These are phyloP conservation scores for Philotrypesis tridentata DNA, from an alignment of 1,140 invertebrate species.

Conservation along the genomic window DNA sequence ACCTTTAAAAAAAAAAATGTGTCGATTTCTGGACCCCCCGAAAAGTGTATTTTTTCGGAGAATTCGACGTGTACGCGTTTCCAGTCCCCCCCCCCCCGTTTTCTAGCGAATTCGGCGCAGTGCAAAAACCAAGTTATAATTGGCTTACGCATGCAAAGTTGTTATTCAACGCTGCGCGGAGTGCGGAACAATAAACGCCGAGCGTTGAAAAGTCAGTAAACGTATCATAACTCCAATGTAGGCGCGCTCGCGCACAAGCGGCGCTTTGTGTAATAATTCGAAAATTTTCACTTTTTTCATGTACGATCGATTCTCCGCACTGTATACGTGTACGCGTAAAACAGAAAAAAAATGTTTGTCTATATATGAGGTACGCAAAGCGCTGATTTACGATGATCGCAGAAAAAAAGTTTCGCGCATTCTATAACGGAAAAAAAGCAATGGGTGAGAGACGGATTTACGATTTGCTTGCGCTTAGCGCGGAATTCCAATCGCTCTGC, in stretches of 20 bases:
- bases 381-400: background rate
- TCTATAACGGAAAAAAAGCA: background rate
- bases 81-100: too few species aligned
- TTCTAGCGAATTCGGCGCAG: too few species aligned
- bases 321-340: too few species aligned
- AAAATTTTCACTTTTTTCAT: background rate
- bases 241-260: too few species aligned
- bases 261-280: background rate
- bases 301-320: background rate
- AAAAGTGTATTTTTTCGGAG: too few species aligned
- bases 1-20: too few species aligned
- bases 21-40: too few species aligned
- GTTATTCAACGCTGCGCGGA: too few species aligned
- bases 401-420: background rate
- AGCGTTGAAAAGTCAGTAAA: background rate
- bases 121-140: too few species aligned
- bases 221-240: background rate
- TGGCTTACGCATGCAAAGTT: too few species aligned
- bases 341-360: background rate
- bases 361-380: background rate
- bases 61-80: too few species aligned
- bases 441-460: background rate
- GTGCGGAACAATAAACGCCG: background rate
- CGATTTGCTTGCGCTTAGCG: background rate
- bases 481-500: background rate